Conservation (phyloP, 2,888 invertebrate species). For the Suillia variegata region DNA sequence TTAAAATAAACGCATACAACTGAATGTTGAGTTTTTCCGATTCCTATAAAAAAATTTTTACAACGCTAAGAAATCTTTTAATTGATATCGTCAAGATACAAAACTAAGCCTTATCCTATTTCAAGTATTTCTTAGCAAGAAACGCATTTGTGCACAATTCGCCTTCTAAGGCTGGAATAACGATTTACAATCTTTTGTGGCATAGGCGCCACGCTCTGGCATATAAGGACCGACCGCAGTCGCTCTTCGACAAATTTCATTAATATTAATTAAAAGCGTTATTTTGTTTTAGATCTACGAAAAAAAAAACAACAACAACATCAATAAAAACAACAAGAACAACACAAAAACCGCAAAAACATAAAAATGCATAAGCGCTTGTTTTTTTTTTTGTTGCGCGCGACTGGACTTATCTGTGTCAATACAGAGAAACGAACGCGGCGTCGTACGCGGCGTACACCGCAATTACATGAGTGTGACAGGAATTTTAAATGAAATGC, state of each 20-base stretch:
- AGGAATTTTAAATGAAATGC: constrained; percentile 22
- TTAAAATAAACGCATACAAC: too few species aligned
- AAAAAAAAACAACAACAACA: not conserved
- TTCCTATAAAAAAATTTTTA: too few species aligned
- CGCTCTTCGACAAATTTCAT: constrained; percentile 28
- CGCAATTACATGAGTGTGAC: constrained; percentile 29
- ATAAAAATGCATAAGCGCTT: not conserved
- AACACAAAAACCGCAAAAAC: too few species aligned
- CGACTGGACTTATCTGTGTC: constrained; percentile 20
- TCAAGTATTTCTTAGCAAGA: too few species aligned
- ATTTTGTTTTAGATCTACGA: not conserved
- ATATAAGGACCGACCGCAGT: constrained; percentile 21
- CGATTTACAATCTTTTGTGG: not conserved
- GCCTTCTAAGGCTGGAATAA: too few species aligned
- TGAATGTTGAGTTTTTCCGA: too few species aligned
- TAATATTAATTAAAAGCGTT: constrained; percentile 30
- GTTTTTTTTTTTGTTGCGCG: not conserved
- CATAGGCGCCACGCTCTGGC: constrained; percentile 21
- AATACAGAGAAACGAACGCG: constrained; percentile 22
- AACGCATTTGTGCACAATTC: too few species aligned
- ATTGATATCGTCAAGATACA: too few species aligned
- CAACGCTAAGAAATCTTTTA: too few species aligned
- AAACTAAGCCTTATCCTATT: too few species aligned
- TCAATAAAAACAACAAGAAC: not conserved
- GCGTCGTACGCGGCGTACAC: too few species aligned